These are phyloP conservation scores for Thecocarcelia acutangulata DNA, from an alignment of 2,888 invertebrate genomes.

Conservation along the genomic window DNA sequence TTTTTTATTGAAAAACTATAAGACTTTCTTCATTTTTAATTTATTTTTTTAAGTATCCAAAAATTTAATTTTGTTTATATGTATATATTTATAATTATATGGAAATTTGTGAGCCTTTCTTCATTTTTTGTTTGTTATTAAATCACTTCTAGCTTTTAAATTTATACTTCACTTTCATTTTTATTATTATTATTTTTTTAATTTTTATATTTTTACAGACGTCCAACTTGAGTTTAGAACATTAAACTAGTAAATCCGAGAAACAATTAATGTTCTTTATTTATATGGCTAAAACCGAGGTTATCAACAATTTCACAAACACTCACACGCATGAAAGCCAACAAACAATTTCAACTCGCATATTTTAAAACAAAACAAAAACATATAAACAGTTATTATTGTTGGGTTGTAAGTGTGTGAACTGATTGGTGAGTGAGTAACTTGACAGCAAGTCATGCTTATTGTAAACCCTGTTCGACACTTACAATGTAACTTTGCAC, in stretches of 20 bases:
- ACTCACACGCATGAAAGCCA: conserved; percentile 17
- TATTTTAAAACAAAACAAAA: too few relatives aligned
- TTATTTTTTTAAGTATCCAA: neutral
- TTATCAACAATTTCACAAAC: conserved; percentile 73
- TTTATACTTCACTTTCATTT: neutral
- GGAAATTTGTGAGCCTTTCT: too few relatives aligned
- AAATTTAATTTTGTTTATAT: too few relatives aligned
- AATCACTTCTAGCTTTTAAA: neutral
- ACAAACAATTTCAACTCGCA: neutral
- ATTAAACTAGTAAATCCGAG: conserved; percentile 77
- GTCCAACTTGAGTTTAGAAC: conserved; percentile 76
- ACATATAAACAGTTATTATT: conserved; percentile 45
- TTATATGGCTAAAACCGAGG: conserved; percentile 81
- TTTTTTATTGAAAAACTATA: too few relatives aligned
- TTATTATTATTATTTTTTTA: conserved; percentile 9
- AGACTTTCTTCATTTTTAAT: too few relatives aligned
- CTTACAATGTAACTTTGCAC: too few relatives aligned
- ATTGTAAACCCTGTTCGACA: conserved; percentile 40
- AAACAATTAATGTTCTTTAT: conserved; percentile 78
- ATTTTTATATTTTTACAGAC: conserved; percentile 36
- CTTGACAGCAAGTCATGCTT: conserved; percentile 44
- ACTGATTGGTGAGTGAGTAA: conserved; percentile 33
- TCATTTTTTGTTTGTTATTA: neutral
- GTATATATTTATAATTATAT: too few relatives aligned
- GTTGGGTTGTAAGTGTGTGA: conserved; percentile 18